Evolutionary conservation across 2,888 invertebrate species (phyloP).

Genomic region (Orgyia antiqua): DNA sequence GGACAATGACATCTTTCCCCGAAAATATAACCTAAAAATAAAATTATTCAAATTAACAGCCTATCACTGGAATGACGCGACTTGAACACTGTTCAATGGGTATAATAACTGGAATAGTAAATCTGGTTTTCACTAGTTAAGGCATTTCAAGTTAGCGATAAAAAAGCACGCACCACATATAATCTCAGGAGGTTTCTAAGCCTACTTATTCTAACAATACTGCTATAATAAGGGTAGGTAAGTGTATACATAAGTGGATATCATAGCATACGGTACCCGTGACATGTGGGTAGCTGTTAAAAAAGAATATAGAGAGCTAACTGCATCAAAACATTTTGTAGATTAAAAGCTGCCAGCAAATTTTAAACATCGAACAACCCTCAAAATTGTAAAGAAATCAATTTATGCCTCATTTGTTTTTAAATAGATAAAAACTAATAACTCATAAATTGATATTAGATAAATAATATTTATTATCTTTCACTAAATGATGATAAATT

Average conservation of each 20-base stretch:
- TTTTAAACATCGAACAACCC: too few relatives aligned
- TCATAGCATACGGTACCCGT: constrained; percentile 59
- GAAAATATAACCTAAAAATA: constrained; percentile 1
- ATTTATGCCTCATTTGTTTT: too few relatives aligned
- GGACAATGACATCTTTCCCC: not conserved
- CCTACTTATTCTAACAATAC: constrained; percentile 72
- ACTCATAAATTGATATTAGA: too few relatives aligned
- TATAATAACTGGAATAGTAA: not conserved
- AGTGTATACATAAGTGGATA: constrained; percentile 61
- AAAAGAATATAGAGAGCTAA: too few relatives aligned
- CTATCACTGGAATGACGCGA: constrained; percentile 8
- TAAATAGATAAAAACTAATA: too few relatives aligned
- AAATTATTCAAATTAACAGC: constrained; percentile 7
- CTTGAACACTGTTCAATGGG: not conserved
- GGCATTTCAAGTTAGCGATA: constrained; percentile 6
- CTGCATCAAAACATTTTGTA: too few relatives aligned
- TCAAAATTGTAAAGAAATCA: too few relatives aligned
- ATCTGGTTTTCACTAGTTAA: constrained; percentile 3
- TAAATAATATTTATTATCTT: too few relatives aligned
- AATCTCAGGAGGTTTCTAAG: constrained; percentile 69
- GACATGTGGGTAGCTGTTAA: constrained; percentile 35
- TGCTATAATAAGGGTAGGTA: constrained; percentile 63
- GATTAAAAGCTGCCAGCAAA: too few relatives aligned
- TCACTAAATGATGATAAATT: too few relatives aligned
- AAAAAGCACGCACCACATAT: constrained; percentile 27